Base-by-base conservation (phyloP, 37 sponge, comb jelly and placozoan species). In the Ianthella basta region DNA sequence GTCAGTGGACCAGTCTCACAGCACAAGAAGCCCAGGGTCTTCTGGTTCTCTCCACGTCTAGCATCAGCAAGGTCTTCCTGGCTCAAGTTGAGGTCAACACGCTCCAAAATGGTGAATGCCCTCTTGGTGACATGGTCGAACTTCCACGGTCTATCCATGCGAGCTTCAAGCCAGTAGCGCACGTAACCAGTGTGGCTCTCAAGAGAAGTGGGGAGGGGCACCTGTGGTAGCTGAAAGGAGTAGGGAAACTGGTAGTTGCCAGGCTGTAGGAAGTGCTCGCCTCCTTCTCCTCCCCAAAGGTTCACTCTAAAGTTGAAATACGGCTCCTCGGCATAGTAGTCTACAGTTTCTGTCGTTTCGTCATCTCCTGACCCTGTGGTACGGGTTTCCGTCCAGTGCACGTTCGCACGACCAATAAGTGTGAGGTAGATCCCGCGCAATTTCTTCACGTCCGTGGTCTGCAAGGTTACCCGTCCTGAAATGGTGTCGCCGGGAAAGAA, bases 1-100 rank as follows among this genome's bases (percentile, higher is more conserved):
- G 63, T 33, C 19, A 93, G 83, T 33, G 89, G 88, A 5, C 88
- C 88, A 50, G 94, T 90, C 5, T 84, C 75, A 80, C 94, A 93
- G 85, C 94, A 93, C 18, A 93, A 68, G 80, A 91, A 93, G 67
- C 94, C 63, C 20, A 93, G 56, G 18, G 70, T 82, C 66, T 90
- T 93, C 35, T 90, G 66, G 25, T 60, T 63, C 30, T 86, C 83
- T 32, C 80, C 64, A n/a, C 80, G 79, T 19, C 72, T 61, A 30
- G 75, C 56, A 30, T 63, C 8, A 0, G 85, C 87, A 38, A 19
- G 27, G 21, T 77, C 55, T 6, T 91, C 82, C 0, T 23, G 68
- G 27, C 91, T 83, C 25, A 35, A 14, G 33, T 87, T 90, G 68
- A 91, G 84, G 35, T 87, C 88, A 0, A 91, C 82, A 34, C 77